phyloP scores from a whole-genome alignment of 2,113 vertebrate genomes.

The Chiloscyllium plagiosum region DNA sequence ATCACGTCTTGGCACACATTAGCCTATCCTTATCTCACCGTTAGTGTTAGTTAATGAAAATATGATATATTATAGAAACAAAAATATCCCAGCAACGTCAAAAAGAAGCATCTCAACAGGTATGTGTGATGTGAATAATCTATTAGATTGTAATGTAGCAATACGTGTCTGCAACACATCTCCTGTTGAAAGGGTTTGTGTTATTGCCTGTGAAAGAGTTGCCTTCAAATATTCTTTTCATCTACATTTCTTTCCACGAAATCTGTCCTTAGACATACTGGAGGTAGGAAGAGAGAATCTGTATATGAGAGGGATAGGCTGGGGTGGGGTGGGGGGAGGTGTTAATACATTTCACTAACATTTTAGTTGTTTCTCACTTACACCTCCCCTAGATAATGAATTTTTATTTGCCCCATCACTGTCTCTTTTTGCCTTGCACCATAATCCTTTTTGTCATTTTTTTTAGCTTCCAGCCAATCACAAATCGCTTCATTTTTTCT shows the following conservation, averaged over 20 bases:
- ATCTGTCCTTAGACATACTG: not conserved
- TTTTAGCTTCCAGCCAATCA: too few relatives aligned
- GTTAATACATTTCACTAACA: not conserved
- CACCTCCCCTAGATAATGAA: too few relatives aligned
- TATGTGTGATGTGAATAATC: not conserved
- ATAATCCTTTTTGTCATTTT: too few relatives aligned
- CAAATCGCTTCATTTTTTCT: too few relatives aligned
- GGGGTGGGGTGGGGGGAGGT: not conserved
- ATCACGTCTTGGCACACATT: not conserved
- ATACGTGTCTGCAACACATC: not conserved
- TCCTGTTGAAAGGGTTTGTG: not conserved
- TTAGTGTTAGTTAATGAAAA: not conserved
- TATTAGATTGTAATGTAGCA: not conserved
- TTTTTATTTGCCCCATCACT: too few relatives aligned
- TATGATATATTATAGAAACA: not conserved
- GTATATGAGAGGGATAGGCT: not conserved
- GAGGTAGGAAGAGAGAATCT: not conserved
- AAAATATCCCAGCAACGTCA: conserved; percentile 7
- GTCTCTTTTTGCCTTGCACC: too few relatives aligned
- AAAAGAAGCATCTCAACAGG: not conserved
- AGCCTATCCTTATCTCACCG: not conserved
- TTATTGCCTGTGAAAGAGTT: not conserved
- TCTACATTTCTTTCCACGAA: not conserved
- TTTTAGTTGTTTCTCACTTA: too few relatives aligned
- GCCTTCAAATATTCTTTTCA: not conserved